Evolutionary conservation across 35 echinoderm and acorn worm genomes (phyloP), one percentile per base, ranked within the genome.

Genomic region (Heliocidaris erythrogramma): DNA sequence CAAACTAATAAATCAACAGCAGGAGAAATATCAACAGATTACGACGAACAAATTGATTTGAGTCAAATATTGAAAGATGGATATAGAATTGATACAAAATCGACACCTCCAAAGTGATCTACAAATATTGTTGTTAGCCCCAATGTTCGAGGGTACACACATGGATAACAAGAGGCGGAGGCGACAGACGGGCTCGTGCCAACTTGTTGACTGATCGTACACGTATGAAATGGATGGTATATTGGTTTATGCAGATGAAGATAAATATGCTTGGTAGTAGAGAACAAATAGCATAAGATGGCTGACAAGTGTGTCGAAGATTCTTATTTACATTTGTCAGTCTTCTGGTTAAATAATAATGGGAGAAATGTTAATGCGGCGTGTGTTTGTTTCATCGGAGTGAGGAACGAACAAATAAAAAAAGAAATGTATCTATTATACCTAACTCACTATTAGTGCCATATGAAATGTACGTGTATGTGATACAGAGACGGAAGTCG

Each of bases 171-270:
- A 16, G 87, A 89, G 18, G 5, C 30, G 85, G 27, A 86, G 47
- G 49, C 49, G 31, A 18, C 49, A 48, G 31, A 35, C 47, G 31
- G 91, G 29, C 91, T 52, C 49, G 47, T 49, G 49, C 49, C 48
- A 24, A 2, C 91, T 92, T 48, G n/a, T 49, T 92, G 47, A 30
- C 91, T 92, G 91, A 42, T 17, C 21, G 47, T 92, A 92, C 91
- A 49, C 59, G 17, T 92, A 92, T 92, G 91, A 92, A 49, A 92
- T 92, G 48, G 21, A 52, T 30, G 29, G 91, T n/a, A 92, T 92
- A 92, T 92, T 92, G 47, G 91, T 92, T 92, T 92, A 92, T 92
- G 91, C 48, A 92, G 91, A 92, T 92, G 91, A 92, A 92, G 48
- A 92, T 92, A 92, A 92, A 92, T 92, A 92, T 92, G 27, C 31